Base-by-base conservation (phyloP, 2,888 invertebrate genomes). In the Microplitis manilae region DNA sequence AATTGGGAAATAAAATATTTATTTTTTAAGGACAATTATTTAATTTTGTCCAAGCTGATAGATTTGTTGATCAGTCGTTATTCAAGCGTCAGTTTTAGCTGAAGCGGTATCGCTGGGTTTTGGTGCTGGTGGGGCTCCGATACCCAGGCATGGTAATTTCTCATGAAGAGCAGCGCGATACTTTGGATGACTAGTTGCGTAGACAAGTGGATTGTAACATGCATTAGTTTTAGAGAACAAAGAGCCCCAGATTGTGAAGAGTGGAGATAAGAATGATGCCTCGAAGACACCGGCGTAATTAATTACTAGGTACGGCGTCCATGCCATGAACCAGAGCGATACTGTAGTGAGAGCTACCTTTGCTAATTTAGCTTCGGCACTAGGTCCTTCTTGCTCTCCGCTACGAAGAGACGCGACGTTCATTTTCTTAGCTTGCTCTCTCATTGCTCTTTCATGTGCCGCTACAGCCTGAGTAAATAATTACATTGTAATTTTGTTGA, bases 181-280 rank as follows among this genome's bases (percentile, higher is more conserved):
- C 90, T 94, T 95, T 15, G 95, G 95, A 90, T 95, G 95, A 88
- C 95, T 96, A 90, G 96, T 96, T 84, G 96, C 96, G 88, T 97
- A 97, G 81, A 97, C 96, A 88, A 96, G 96, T 38, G 96, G 96
- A 90, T 97, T 97, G 92, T 96, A 96, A 79, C 95, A 95, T 81
- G 96, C 96, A 85, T 96, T 96, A 80, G 96, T 95, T 91, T 98
- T 98, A 78, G 97, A 97, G 89, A 97, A 97, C 83, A 97, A 93
- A 59, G 97, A 96, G 73, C 96, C 96, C 95, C 96, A 96, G 90
- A 96, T 96, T 75, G 96, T 96, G 82, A 94, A 94, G 82, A 96
- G 91, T 15, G 96, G 96, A 82, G 93, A 95, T 84, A 96, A 94
- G 68, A 93, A 93, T 65, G 92, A 92, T 77, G 93, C 92, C 85